These are phyloP conservation scores for Trichomalopsis sarcophagae DNA, from an alignment of 1,140 invertebrate genomes.

Conservation along the genomic window DNA sequence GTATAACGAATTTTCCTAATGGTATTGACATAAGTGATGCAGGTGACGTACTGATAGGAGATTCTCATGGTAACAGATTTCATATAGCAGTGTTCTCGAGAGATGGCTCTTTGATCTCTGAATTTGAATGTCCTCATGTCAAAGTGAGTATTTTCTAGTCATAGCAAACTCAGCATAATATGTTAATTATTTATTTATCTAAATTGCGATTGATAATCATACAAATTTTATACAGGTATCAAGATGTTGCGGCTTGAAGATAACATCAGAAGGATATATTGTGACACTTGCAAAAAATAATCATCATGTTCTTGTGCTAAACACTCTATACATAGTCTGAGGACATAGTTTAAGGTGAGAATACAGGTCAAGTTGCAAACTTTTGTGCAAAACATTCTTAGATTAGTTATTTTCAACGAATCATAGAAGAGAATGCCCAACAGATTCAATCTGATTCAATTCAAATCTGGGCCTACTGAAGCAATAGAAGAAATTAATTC, in stretches of 20 bases:
- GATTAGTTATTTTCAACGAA: constrained; percentile 64
- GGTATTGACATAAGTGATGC: constrained; percentile 98
- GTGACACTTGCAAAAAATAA: constrained; percentile 99
- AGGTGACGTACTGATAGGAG: constrained; percentile 96
- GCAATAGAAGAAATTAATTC: constrained; percentile 66
- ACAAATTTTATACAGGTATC: constrained; percentile 82
- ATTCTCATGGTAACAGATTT: constrained; percentile 98
- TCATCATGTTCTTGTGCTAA: constrained; percentile 96
- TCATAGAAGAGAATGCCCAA: constrained; percentile 57
- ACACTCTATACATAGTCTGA: constrained; percentile 95
- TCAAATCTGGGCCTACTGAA: constrained; percentile 72
- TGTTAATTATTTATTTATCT: background rate
- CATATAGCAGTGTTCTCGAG: constrained; percentile 95
- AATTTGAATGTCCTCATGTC: constrained; percentile 97
- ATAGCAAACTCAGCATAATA: background rate
- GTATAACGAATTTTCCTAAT: constrained; percentile 97
- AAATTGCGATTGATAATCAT: constrained; percentile 10
- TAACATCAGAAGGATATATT: constrained; percentile 96
- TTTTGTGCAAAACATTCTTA: constrained; percentile 51
- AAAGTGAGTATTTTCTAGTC: constrained; percentile 79
- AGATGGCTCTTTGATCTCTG: constrained; percentile 90
- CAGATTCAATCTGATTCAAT: constrained; percentile 51
- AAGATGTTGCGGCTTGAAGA: constrained; percentile 96
- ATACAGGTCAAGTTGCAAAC: constrained; percentile 51
- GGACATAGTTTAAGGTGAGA: constrained; percentile 85